These are phyloP conservation scores for Troides aeacus DNA, from an alignment of 2,888 invertebrate species.

Conservation along the genomic window DNA sequence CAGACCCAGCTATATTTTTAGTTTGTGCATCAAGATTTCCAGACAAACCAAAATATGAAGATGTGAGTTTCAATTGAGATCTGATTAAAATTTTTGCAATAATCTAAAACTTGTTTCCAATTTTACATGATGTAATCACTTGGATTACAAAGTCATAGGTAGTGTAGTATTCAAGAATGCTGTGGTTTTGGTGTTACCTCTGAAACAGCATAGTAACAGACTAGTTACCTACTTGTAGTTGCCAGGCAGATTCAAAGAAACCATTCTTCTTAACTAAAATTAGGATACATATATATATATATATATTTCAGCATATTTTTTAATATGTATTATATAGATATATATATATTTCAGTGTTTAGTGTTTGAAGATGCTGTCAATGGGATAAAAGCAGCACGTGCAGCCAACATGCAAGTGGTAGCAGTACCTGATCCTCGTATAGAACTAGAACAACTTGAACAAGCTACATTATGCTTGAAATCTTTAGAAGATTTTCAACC, in stretches of 20 bases:
- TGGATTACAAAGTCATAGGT: too few species aligned
- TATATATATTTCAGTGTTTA: constrained; percentile 80
- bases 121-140: too few species aligned
- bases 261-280: too few species aligned
- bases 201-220: too few species aligned
- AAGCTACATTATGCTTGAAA: constrained; percentile 84
- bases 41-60: constrained; percentile 81
- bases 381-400: constrained; percentile 88
- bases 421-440: constrained; percentile 85
- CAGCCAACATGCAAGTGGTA: constrained; percentile 92
- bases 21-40: constrained; percentile 87
- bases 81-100: too few species aligned
- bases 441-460: constrained; percentile 44
- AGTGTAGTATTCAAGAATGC: too few species aligned
- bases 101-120: too few species aligned
- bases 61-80: constrained; percentile 55
- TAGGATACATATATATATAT: background rate
- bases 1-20: constrained; percentile 91
- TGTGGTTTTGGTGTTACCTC: too few species aligned
- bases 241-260: too few species aligned
- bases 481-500: constrained; percentile 90
- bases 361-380: constrained; percentile 96
- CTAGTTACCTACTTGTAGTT: too few species aligned
- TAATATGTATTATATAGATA: background rate
- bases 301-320: constrained; percentile 29